Evolutionary conservation across 1,140 invertebrate species (phyloP).

Genomic region (Thaumatotibia leucotreta): DNA sequence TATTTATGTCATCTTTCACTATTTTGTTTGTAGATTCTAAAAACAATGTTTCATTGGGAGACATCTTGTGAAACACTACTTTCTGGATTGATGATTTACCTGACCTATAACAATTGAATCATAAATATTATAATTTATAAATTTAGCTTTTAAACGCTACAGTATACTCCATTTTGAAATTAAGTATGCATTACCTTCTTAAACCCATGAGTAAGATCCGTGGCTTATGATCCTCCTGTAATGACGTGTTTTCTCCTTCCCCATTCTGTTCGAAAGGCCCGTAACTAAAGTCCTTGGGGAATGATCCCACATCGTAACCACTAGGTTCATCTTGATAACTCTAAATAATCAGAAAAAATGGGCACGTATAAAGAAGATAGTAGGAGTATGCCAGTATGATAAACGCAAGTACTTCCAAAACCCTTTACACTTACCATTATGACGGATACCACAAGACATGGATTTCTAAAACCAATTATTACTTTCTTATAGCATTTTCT

Average conservation of each 20-base stretch:
- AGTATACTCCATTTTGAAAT: background rate
- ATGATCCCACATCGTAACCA: conserved; percentile 86
- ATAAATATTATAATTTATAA: background rate
- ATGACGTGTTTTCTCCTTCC: conserved; percentile 78
- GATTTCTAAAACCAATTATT: background rate
- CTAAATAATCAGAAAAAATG: conserved; percentile 41
- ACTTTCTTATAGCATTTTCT: background rate
- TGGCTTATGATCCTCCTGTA: conserved; percentile 87
- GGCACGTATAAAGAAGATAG: background rate
- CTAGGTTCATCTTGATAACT: conserved; percentile 83
- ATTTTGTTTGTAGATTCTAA: conserved; percentile 99
- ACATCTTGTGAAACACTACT: conserved; percentile 99
- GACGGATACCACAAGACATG: conserved; percentile 1
- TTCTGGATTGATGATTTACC: conserved; percentile 99
- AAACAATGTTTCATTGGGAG: conserved; percentile 99
- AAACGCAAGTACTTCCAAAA: conserved; percentile 1
- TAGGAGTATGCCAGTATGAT: background rate
- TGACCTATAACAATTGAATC: conserved; percentile 82
- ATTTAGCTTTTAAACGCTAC: background rate
- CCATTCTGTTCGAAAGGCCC: conserved; percentile 84
- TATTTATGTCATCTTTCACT: conserved; percentile 97
- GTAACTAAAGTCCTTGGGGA: conserved; percentile 96
- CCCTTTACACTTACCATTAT: background rate
- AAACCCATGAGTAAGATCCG: conserved; percentile 97
- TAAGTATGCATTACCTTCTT: conserved; percentile 84